Evolutionary conservation across 1,140 invertebrate species (phyloP).

Genomic region (Carcinoscorpius rotundicauda): DNA sequence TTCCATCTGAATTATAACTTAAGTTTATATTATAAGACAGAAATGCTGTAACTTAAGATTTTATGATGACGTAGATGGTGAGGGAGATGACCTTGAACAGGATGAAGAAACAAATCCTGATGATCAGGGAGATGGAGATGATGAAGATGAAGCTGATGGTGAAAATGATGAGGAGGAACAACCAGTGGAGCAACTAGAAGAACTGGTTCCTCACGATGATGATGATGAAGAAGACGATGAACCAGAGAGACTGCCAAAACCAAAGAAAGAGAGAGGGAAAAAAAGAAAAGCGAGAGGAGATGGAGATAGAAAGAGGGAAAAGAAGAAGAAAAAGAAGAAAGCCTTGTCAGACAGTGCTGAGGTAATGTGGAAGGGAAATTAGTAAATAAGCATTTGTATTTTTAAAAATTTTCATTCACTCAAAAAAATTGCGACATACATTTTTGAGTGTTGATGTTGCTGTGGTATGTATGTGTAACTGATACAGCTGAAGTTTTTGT

Average conservation of each 20-base stretch:
- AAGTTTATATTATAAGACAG: no score
- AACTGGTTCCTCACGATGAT: conserved; percentile 9
- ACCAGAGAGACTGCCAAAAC: conserved; percentile 3
- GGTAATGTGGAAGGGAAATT: conserved; percentile 1
- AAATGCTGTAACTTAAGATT: conserved; percentile 4
- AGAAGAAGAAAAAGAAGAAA: conserved; percentile 85
- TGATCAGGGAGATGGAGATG: conserved; percentile 16
- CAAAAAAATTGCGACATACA: no score
- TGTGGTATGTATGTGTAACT: no score
- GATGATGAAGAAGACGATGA: conserved; percentile 11
- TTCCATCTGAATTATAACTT: not conserved
- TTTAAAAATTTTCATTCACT: no score
- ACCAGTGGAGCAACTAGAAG: conserved; percentile 12
- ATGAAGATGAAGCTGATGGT: conserved; percentile 10
- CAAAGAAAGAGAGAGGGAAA: conserved; percentile 52
- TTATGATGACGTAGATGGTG: conserved; percentile 18
- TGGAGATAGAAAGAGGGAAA: conserved; percentile 60
- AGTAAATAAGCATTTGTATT: not conserved
- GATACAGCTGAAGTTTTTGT: no score
- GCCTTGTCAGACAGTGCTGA: conserved; percentile 65
- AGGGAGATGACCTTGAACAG: conserved; percentile 7
- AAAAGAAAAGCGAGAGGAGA: conserved; percentile 65
- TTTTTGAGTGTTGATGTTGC: no score
- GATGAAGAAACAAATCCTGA: conserved; percentile 18
- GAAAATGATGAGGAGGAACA: conserved; percentile 18